These are phyloP conservation scores for Cyclophora albipunctata DNA, from an alignment of 2,888 invertebrate genomes.

Conservation along the genomic window DNA sequence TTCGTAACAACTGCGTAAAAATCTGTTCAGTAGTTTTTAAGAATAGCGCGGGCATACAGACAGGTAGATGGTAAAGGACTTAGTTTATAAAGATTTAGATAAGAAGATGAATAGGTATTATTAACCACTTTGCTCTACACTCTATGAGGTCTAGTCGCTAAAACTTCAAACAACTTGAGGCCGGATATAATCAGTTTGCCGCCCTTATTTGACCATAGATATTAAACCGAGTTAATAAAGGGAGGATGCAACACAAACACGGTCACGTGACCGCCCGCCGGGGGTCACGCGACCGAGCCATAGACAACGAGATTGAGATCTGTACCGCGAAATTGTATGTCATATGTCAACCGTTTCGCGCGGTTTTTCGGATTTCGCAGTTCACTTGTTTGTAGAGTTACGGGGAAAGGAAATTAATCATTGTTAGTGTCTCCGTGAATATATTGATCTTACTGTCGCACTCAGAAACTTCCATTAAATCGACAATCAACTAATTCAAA, in stretches of 20 bases:
- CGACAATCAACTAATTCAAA: no score
- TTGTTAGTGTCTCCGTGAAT: background rate
- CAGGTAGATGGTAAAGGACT: no score
- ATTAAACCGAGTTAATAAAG: constrained; percentile 51
- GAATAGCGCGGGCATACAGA: no score
- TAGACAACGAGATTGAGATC: constrained; percentile 48
- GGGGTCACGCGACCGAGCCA: constrained; percentile 44
- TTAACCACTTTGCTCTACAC: background rate
- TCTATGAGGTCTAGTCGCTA: background rate
- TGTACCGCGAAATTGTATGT: constrained; percentile 62
- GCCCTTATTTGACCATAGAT: constrained; percentile 14
- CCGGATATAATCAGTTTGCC: background rate
- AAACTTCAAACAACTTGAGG: background rate
- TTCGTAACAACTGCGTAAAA: no score
- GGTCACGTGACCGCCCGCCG: constrained; percentile 28
- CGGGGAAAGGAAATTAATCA: background rate
- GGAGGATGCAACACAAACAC: constrained; percentile 49
- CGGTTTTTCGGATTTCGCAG: constrained; percentile 7
- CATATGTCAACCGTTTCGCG: constrained; percentile 36
- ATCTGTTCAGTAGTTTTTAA: no score
- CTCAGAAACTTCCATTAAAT: no score
- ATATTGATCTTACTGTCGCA: background rate
- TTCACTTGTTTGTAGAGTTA: background rate
- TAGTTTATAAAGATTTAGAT: no score
- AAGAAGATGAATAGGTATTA: background rate